These are phyloP conservation scores for Rhincodon typus DNA, from an alignment of 2,797 vertebrate genomes.

Conservation along the genomic window DNA sequence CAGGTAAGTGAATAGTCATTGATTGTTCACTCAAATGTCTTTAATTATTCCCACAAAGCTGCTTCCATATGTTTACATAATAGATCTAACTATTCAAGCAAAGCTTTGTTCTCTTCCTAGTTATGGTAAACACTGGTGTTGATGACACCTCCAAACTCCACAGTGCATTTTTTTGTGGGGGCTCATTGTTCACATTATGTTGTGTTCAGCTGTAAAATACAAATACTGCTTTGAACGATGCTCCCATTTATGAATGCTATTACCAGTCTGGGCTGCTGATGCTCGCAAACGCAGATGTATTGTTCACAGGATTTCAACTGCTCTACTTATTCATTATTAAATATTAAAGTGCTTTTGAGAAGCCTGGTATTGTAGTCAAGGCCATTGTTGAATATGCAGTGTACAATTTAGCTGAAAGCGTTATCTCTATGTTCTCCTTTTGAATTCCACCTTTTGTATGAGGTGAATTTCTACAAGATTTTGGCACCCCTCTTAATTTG, in stretches of 20 bases:
- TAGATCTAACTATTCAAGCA: background rate
- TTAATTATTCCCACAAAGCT: background rate
- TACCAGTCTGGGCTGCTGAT: background rate
- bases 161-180: background rate
- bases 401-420: background rate
- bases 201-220: background rate
- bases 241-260: background rate
- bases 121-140: background rate
- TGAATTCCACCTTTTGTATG: background rate
- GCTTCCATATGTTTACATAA: background rate
- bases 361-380: background rate
- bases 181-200: background rate
- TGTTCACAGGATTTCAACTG: background rate
- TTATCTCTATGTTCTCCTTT: background rate
- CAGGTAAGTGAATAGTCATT: constrained; percentile 66
- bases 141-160: background rate
- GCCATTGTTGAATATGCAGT: background rate
- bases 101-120: background rate
- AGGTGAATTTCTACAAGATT: background rate
- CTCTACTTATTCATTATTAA: background rate
- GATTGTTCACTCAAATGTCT: background rate
- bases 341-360: background rate
- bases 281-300: background rate
- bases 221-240: background rate
- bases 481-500: background rate